Evolutionary conservation across 1,140 invertebrate species (phyloP), one percentile per base, ranked within the genome.

Genomic region (Sycophila sp.): DNA sequence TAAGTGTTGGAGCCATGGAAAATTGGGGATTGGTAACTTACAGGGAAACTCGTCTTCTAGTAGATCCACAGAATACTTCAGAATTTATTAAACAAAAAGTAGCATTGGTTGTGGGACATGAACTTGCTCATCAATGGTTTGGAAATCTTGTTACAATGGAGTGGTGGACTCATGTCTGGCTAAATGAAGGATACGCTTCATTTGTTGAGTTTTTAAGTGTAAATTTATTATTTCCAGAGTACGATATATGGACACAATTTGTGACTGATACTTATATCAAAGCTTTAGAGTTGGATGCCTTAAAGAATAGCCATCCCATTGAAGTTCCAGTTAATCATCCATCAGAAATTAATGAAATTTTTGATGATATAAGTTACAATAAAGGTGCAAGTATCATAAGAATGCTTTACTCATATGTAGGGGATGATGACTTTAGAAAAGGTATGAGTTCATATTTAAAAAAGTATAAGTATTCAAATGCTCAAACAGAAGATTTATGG

Each of bases 371-470:
- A 79, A 97, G 96, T 38, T 99, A 98, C 83, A 92, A 92, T 75
- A 98, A 98, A 87, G 95, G 93, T 17, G 94, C 95, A 0, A 96
- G 95, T 40, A 92, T 99, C 2, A 98, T 99, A 56, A 89, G 97
- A 75, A 99, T 99, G 98, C 86, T 99, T 42, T 95, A 98, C 81
- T 91, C 93, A 78, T 99, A 97, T 77, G 94, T 99, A 77, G 97
- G 97, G 10, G 95, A 98, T 83, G 89, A 92, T 77, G 93, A 95
- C 82, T 99, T 99, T 81, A 90, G 94, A 17, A 94, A 93, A 84
- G 97, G 97, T 26, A 97, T 99, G 94, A 93, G 96, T 78, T 81
- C 92, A 5, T 99, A 99, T 80, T 85, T 99, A 66, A 95, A 91
- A 4, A 90, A 92, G 68, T 94, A 98, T 87, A 91, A 75, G 30